Evolutionary conservation across 2,888 invertebrate genomes (phyloP), one percentile per base, ranked within the genome.

Genomic region (Cantharis rustica): DNA sequence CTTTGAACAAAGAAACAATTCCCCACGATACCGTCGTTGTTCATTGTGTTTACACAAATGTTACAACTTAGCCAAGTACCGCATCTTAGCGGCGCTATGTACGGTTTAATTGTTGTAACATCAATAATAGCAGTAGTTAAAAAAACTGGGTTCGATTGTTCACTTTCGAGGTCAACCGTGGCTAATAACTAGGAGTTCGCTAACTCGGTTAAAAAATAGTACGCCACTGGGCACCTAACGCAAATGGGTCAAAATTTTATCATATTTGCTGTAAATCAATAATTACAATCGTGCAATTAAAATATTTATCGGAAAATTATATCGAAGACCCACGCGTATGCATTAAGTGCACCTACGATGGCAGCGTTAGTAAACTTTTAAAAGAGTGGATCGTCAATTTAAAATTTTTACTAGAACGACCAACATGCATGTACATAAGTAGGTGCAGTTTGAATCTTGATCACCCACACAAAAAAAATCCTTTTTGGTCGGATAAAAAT

Each of bases 391-490:
- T 10, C 64, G 23, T 66, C 64, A 20, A 66, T 66, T 66, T 15
- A n/a, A 16, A 16, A 2, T 64, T 66, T 66, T n/a, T 66, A n/a
- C 11, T 64, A 13, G 13, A 64, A 66, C 20, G 47, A n/a, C n/a
- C n/a, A 47, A 47, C n/a, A 47, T 31, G n/a, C 13, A 20, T 4
- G 17, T 17, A 17, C 17, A 17, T 17, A 9, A 7, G 9, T 47
- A n/a, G 47, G 47, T 47, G n/a, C 17, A 16, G 20, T 23, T 66
- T 17, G 2, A 17, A 23, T 15, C 64, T 23, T 16, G 64, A 20
- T 66, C 64, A 66, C 64, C 64, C 64, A 66, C 64, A 66, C 64
- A 66, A 20, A 66, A 63, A n/a, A 63, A 66, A 64, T 13, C 64
- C 17, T 66, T 23, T 66, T 23, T 47, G 5, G n/a, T n/a, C n/a